phyloP scores from a whole-genome alignment of 1,140 invertebrate genomes.

The Leguminivora glycinivorella region DNA sequence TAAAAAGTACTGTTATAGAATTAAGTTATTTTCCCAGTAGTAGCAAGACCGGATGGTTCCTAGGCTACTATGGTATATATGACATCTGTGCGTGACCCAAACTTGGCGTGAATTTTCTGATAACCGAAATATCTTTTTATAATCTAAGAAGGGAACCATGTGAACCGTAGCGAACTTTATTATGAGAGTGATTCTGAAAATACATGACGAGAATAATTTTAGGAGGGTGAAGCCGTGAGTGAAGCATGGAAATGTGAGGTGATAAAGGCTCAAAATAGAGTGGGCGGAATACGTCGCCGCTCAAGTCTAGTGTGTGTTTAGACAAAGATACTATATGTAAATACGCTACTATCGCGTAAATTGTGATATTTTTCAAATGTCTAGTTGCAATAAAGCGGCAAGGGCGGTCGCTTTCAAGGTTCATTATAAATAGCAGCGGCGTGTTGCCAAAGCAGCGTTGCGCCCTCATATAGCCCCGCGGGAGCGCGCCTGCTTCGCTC shows the following conservation, averaged over 20 bases:
- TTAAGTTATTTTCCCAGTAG: too few relatives aligned
- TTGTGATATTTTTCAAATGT: slow-evolving; percentile 46
- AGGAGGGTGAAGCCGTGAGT: background rate
- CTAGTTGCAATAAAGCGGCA: slow-evolving; percentile 63
- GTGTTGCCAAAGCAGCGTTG: slow-evolving; percentile 69
- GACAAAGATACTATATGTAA: background rate
- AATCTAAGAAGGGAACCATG: background rate
- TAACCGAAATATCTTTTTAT: background rate
- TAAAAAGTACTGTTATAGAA: too few relatives aligned
- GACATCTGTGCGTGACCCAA: background rate
- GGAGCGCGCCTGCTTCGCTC: slow-evolving; percentile 24
- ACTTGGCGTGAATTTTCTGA: too few relatives aligned
- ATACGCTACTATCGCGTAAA: slow-evolving; percentile 25
- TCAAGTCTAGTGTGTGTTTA: too few relatives aligned
- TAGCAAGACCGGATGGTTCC: too few relatives aligned
- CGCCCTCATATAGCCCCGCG: slow-evolving; percentile 62
- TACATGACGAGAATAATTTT: background rate
- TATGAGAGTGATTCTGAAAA: background rate
- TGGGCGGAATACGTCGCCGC: background rate
- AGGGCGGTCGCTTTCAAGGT: slow-evolving; percentile 76
- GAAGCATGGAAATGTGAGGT: background rate
- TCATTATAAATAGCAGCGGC: slow-evolving; percentile 74
- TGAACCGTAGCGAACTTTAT: slow-evolving; percentile 4
- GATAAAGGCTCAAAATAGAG: slow-evolving; percentile 18
- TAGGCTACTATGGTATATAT: too few relatives aligned